Evolutionary conservation across 2,797 vertebrate species (phyloP), one percentile per base, ranked within the genome.

Genomic region (Falco concolor): DNA sequence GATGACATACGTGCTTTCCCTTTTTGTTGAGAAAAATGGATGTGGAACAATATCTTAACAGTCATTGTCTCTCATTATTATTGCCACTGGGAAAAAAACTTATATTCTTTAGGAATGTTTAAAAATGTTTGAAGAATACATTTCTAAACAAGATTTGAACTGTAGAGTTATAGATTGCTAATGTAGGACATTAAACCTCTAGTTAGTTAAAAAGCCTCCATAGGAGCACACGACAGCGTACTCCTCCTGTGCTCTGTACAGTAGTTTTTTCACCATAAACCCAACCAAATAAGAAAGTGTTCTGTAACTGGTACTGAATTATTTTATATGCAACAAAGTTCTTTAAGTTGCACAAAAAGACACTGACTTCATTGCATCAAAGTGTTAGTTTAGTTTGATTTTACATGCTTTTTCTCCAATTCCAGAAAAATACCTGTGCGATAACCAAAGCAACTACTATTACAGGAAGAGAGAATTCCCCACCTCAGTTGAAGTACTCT

Each of bases 211-310:
- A 78, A 79, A 70, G 69, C 28, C 24, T 57, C 40, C 27, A 54
- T 1, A 54, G 28, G 5, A 63, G 44, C 24, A 49, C 23, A 59
- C 12, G 72, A 28, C 8, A 76, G 45, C 64, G 36, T 63, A 70
- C 7, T 38, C 23, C 63, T 32, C 23, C 63, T 32, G 57, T 4
- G 25, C 15, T 52, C 20, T 0, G 0, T 44, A 63, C 0, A 1
- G 36, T 13, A 54, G 3, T 40, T 38, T 77, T 77, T 50, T 64
- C 30, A 68, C 3, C 3, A 22, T 28, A 90, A 63, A 32, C 5
- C 0, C 10, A 54, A 44, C 3, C 8, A 38, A 65, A 7, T 11
- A 47, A 45, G 22, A 60, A 67, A 23, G 25, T 13, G 6, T 32
- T 75, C 53, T 53, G 1, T 21, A 87, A 49, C 18, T 52, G 17